A percentile compares a stretch with the other conserved stretches of the same genome.
Evolutionary conservation across 2,797 vertebrate species (phyloP).

Genomic region (Falco naumanni): DNA sequence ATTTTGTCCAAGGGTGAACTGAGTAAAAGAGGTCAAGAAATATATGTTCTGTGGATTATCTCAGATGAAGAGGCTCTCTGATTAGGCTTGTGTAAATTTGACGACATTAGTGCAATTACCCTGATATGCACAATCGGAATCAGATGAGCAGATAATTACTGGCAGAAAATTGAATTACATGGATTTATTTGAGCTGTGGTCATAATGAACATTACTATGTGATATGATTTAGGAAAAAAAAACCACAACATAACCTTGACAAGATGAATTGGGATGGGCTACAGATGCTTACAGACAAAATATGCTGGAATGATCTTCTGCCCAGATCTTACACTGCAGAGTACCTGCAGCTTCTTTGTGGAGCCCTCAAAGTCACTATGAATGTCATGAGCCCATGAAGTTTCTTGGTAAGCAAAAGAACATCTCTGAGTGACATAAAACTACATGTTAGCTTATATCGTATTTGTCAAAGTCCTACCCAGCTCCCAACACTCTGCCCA

Average conservation of each 20-base stretch:
- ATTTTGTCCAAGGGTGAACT: not conserved
- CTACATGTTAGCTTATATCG: not conserved
- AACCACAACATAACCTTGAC: not conserved
- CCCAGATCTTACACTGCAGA: not conserved
- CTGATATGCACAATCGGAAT: not conserved
- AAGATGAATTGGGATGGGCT: not conserved
- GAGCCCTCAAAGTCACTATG: not conserved
- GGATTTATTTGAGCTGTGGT: not conserved
- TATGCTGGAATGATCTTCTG: not conserved
- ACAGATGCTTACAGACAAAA: not conserved
- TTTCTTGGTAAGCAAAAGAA: not conserved
- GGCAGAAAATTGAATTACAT: not conserved
- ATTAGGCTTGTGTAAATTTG: not conserved
- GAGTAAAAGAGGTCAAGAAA: not conserved
- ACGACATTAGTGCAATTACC: not conserved
- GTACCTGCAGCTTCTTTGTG: not conserved
- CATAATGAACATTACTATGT: not conserved
- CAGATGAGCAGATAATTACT: not conserved
- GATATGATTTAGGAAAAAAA: not conserved
- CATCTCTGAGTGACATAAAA: not conserved
- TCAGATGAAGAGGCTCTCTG: not conserved
- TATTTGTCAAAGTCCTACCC: not conserved
- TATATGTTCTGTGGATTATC: not conserved
- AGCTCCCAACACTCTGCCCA: not conserved
- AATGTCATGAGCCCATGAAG: not conserved